Evolutionary conservation across 2,113 vertebrate species (phyloP), one percentile per base, ranked within the genome.

Genomic region (Engystomops pustulosus): DNA sequence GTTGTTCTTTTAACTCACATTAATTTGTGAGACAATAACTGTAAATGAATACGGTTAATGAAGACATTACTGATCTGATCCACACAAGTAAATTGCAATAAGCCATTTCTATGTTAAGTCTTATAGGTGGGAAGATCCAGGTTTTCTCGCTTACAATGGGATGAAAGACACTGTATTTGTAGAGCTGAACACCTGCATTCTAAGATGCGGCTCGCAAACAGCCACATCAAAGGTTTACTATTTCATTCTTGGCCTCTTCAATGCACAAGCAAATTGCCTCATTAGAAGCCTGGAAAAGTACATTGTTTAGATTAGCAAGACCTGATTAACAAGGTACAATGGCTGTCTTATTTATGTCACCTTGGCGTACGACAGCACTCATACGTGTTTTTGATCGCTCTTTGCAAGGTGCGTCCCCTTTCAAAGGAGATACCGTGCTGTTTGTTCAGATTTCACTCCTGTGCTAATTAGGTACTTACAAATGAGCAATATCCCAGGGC

Each of bases 191-290:
- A 92, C 90, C 90, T 93, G 89, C 68, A 88, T 62, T 79, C 91
- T 89, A 89, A 95, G 94, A 94, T 93, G 93, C 92, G 92, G 90
- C 92, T 95, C 94, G 75, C 92, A 90, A 87, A 89, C 90, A 91
- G 93, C 91, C 92, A 93, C 92, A 93, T 95, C 95, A 96, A 95
- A 97, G 94, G 92, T 70, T 88, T 76, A 87, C 91, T 93, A 90
- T 94, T 91, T 91, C 91, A 88, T 90, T 91, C 91, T 94, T 92
- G 88, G 91, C 93, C 93, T 93, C 92, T 95, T 88, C 90, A 89
- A 90, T 91, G 90, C 91, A 92, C 85, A 89, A 86, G 90, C 89
- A 94, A 94, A 94, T 92, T 92, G 92, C 92, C 95, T 96, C 94
- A 94, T 96, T 96, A 95, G 92, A 91, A 91, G 90, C 90, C 90